These are phyloP conservation scores for Rhea americana DNA, from an alignment of 2,113 vertebrate genomes.

Conservation along the genomic window DNA sequence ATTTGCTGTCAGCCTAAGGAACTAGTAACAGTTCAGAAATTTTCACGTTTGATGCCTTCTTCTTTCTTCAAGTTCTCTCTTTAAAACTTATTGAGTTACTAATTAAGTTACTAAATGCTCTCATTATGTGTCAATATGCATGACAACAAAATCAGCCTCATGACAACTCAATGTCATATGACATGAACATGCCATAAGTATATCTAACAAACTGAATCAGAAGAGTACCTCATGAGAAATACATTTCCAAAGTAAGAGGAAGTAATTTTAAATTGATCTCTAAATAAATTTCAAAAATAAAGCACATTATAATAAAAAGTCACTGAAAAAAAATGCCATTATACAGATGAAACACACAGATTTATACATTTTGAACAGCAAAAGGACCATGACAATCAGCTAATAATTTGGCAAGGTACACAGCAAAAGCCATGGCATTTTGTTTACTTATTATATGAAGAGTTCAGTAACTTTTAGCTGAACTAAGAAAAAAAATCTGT, in stretches of 20 bases:
- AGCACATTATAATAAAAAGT: neutral
- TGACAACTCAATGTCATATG: neutral
- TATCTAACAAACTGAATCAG: neutral
- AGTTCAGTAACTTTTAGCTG: neutral
- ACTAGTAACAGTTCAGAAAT: neutral
- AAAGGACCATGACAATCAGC: neutral
- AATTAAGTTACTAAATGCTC: slow-evolving; percentile 15
- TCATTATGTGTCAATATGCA: neutral
- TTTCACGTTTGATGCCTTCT: neutral
- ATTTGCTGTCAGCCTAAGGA: neutral
- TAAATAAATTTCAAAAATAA: neutral
- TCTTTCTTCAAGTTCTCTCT: neutral
- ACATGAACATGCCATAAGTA: neutral
- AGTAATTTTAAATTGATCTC: neutral
- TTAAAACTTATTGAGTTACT: neutral
- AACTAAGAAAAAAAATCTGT: neutral
- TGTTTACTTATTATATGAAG: neutral
- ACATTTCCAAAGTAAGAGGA: neutral
- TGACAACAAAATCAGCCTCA: neutral
- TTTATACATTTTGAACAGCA: neutral
- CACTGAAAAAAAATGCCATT: neutral
- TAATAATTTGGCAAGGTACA: neutral
- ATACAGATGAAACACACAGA: accelerated
- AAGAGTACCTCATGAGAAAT: neutral
- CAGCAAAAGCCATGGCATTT: neutral